A percentile compares a stretch with the other conserved stretches of the same genome.
phyloP scores from a whole-genome alignment of 2,797 vertebrate genomes.

The Acanthornis magna region DNA sequence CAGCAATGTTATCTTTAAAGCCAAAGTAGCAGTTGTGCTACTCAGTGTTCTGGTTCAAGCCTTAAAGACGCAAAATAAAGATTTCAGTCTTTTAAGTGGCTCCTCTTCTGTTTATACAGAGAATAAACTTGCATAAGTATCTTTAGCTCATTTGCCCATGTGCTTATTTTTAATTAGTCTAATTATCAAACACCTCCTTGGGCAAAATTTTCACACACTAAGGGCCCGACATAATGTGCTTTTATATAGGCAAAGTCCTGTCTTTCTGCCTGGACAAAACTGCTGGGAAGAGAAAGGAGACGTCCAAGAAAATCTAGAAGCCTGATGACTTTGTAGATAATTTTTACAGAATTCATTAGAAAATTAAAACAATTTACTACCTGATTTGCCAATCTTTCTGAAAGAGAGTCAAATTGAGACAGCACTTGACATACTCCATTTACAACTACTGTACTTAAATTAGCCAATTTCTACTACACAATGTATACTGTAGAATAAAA shows the following conservation, averaged over 20 bases:
- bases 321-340: neutral
- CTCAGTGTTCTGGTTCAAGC: neutral
- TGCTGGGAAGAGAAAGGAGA: neutral
- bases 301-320: neutral
- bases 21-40: neutral
- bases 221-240: neutral
- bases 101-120: neutral
- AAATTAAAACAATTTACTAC: neutral
- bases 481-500: neutral
- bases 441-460: neutral
- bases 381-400: neutral
- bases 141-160: neutral
- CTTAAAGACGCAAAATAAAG: neutral
- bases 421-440: neutral
- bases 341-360: neutral
- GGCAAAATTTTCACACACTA: neutral
- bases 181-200: neutral
- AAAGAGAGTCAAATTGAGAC: neutral
- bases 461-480: neutral
- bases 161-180: neutral
- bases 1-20: slow-evolving; percentile 5
- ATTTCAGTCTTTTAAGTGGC: neutral
- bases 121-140: neutral
- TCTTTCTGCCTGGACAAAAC: neutral
- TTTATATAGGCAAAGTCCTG: neutral